Conservation (phyloP, 1,140 invertebrate species). For the Saccostrea cuccullata region DNA sequence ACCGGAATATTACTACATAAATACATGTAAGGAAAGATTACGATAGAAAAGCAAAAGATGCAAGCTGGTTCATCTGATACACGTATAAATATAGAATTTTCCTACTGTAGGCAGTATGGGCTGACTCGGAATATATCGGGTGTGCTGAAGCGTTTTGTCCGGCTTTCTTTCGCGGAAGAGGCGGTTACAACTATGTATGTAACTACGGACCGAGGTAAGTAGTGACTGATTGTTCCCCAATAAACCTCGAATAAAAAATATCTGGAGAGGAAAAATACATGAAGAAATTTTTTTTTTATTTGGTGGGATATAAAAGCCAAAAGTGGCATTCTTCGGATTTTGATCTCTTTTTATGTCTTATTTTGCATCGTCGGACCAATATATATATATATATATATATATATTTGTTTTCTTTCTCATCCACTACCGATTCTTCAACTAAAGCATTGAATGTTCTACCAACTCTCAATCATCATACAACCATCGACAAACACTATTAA, state of each 20-base stretch:
- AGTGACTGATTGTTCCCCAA: not conserved
- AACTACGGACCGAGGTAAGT: constrained; percentile 8
- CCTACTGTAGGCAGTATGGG: not conserved
- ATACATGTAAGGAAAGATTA: too few relatives aligned
- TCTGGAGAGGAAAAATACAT: not conserved
- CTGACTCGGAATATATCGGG: not conserved
- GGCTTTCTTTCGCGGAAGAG: not conserved
- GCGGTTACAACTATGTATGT: constrained; percentile 8
- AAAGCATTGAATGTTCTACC: too few relatives aligned
- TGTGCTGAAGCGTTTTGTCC: not conserved
- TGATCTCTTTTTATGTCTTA: too few relatives aligned
- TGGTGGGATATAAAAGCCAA: not conserved
- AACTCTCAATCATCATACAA: too few relatives aligned
- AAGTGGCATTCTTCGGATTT: too few relatives aligned
- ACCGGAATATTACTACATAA: too few relatives aligned
- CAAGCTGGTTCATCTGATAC: not conserved
- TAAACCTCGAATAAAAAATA: not conserved
- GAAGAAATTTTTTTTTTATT: not conserved
- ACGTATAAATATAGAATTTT: not conserved
- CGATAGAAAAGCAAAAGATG: too few relatives aligned
- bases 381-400: too few relatives aligned
- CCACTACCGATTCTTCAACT: too few relatives aligned
- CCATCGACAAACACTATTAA: too few relatives aligned
- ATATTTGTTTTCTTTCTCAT: too few relatives aligned
- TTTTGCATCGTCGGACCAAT: too few relatives aligned